A percentile compares a stretch with the other conserved stretches of the same genome.
phyloP scores from a whole-genome alignment of 2,888 invertebrate genomes.

The Apotomis capreana region DNA sequence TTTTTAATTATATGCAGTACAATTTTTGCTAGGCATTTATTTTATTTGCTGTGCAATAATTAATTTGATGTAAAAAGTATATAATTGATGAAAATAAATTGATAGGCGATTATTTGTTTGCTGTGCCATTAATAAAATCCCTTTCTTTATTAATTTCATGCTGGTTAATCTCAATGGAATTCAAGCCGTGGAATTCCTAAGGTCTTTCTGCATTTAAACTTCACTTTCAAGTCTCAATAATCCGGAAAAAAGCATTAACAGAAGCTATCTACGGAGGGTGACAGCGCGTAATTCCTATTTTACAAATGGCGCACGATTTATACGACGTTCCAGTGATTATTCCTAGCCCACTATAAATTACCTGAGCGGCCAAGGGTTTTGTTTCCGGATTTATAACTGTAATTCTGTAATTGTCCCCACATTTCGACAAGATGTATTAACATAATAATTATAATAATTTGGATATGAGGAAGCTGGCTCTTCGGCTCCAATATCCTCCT shows the following conservation, averaged over 20 bases:
- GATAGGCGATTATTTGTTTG: too few relatives aligned
- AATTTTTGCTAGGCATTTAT: too few relatives aligned
- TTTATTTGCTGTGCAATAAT: too few relatives aligned
- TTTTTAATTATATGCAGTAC: too few relatives aligned
- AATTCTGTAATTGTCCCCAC: slow-evolving; percentile 69
- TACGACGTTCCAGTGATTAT: slow-evolving; percentile 81
- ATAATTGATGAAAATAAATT: too few relatives aligned
- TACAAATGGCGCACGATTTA: slow-evolving; percentile 82
- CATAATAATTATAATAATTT: background rate
- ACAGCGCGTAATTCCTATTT: slow-evolving; percentile 81
- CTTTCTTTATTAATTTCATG: too few relatives aligned
- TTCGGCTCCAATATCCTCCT: too few relatives aligned
- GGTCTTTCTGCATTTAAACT: background rate
- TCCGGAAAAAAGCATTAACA: slow-evolving; percentile 22
- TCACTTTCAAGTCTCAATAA: slow-evolving; percentile 18
- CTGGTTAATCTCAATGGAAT: too few relatives aligned
- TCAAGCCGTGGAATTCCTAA: background rate
- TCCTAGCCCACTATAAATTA: slow-evolving; percentile 79
- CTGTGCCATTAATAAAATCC: too few relatives aligned
- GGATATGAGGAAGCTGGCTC: too few relatives aligned
- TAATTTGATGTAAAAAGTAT: too few relatives aligned
- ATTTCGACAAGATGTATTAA: slow-evolving; percentile 20
- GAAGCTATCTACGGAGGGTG: slow-evolving; percentile 54
- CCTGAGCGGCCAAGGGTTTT: slow-evolving; percentile 75
- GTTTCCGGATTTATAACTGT: slow-evolving; percentile 77